Evolutionary conservation across 2,113 vertebrate genomes (phyloP).

Genomic region (Noctilio leporinus): DNA sequence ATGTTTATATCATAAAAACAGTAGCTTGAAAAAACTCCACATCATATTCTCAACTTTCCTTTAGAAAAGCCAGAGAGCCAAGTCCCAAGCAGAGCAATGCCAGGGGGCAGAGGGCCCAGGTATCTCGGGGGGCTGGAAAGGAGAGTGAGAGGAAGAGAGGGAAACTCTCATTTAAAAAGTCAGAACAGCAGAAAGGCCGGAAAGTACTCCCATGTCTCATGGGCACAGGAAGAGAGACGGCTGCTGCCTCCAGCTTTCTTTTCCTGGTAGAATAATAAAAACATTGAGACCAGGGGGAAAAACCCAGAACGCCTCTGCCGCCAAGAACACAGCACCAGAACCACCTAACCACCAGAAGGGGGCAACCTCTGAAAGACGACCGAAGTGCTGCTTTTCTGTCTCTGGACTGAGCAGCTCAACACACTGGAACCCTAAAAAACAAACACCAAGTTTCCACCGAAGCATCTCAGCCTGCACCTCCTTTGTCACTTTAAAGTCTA

Average conservation of each 20-base stretch:
- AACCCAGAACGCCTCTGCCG: not conserved
- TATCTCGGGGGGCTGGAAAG: too few species aligned
- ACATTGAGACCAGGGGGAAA: not conserved
- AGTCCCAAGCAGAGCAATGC: too few species aligned
- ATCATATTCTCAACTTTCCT: not conserved
- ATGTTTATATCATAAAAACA: not conserved
- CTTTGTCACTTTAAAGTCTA: not conserved
- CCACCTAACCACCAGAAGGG: conserved; percentile 70
- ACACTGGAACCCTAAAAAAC: not conserved
- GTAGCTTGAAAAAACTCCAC: not conserved
- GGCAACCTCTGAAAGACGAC: conserved; percentile 69
- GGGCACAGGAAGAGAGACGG: not conserved
- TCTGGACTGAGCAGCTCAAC: not conserved
- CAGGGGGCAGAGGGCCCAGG: too few species aligned
- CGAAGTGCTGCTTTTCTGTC: rapidly evolving
- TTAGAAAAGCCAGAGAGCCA: not conserved
- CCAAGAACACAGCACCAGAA: rapidly evolving
- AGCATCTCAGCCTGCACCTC: not conserved
- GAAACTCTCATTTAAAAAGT: too few species aligned
- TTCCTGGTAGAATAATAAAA: not conserved
- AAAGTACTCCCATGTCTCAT: not conserved
- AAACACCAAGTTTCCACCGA: not conserved
- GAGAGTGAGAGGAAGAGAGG: too few species aligned
- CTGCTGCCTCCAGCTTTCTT: not conserved
- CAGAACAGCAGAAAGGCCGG: too few species aligned